Evolutionary conservation across 2,888 invertebrate genomes (phyloP).

Genomic region (Troglohyphantes excavatus): DNA sequence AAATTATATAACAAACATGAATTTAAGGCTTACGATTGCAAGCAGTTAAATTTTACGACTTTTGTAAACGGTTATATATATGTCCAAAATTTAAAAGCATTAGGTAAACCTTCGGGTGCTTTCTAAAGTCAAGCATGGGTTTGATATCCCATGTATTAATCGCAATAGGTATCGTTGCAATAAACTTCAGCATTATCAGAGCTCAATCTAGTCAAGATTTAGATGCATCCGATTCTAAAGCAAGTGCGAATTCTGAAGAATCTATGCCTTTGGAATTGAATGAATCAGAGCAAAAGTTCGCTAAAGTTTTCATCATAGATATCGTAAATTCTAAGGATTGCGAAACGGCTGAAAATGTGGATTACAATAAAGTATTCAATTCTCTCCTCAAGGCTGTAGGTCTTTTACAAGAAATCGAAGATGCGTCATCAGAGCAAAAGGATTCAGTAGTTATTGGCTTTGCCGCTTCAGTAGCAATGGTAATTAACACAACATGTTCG

Average conservation of each 20-base stretch:
- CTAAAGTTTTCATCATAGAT: constrained; percentile 15
- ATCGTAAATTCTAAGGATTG: constrained; percentile 10
- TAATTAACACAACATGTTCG: constrained; percentile 24
- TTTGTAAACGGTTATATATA: constrained; percentile 35
- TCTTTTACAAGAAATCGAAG: background rate
- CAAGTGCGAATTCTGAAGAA: too few species aligned
- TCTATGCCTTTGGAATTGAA: constrained; percentile 12
- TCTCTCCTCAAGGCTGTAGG: constrained; percentile 8
- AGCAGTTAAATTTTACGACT: constrained; percentile 45
- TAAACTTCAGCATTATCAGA: background rate
- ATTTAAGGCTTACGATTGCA: background rate
- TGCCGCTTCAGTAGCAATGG: constrained; percentile 25
- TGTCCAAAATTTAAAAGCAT: background rate
- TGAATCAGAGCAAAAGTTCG: constrained; percentile 36
- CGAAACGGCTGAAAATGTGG: background rate
- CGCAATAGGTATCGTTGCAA: constrained; percentile 17
- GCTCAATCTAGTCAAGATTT: background rate
- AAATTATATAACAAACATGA: constrained; percentile 43
- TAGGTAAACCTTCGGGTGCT: constrained; percentile 9
- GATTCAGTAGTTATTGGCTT: constrained; percentile 34
- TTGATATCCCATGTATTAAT: constrained; percentile 32
- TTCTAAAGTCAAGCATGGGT: constrained; percentile 43
- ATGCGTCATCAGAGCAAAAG: background rate
- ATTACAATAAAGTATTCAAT: constrained; percentile 13
- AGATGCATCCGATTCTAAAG: background rate